phyloP scores from a whole-genome alignment of 2,797 vertebrate genomes.

The Melanotaenia nigrans region DNA sequence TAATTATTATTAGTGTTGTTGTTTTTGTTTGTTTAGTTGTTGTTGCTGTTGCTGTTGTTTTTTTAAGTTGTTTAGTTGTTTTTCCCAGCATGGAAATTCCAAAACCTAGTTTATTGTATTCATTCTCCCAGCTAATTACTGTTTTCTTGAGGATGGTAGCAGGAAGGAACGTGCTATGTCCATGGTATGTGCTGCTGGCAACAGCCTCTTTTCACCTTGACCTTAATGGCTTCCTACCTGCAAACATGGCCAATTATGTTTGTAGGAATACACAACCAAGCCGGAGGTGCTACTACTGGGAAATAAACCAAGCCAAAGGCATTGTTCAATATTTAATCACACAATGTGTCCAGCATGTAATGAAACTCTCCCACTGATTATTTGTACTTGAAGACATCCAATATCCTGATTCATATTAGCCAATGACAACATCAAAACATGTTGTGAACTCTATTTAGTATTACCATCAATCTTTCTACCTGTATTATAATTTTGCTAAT shows the following conservation, averaged over 20 bases:
- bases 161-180: constrained; percentile 38
- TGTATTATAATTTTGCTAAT: constrained; percentile 31
- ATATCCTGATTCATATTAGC: constrained; percentile 17
- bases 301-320: constrained; percentile 20
- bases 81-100: constrained; percentile 10
- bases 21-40: neutral
- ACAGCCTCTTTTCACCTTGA: constrained; percentile 37
- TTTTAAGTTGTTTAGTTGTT: neutral
- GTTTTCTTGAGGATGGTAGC: constrained; percentile 26
- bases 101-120: constrained; percentile 7
- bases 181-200: constrained; percentile 27
- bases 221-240: constrained; percentile 33
- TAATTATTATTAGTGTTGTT: neutral
- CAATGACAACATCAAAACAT: constrained; percentile 26
- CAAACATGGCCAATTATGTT: constrained; percentile 48
- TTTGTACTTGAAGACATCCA: constrained; percentile 23
- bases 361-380: constrained; percentile 31
- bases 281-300: constrained; percentile 35
- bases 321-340: constrained; percentile 54
- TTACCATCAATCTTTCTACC: constrained; percentile 32
- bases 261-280: constrained; percentile 45
- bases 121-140: constrained; percentile 2
- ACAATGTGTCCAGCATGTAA: constrained; percentile 32
- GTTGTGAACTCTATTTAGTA: constrained; percentile 8
- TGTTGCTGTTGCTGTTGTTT: neutral